Percentiles rank a stretch among this genome's conserved stretches.
Evolutionary conservation across 2,888 invertebrate genomes (phyloP).

Genomic region (Ceriagrion tenellum): DNA sequence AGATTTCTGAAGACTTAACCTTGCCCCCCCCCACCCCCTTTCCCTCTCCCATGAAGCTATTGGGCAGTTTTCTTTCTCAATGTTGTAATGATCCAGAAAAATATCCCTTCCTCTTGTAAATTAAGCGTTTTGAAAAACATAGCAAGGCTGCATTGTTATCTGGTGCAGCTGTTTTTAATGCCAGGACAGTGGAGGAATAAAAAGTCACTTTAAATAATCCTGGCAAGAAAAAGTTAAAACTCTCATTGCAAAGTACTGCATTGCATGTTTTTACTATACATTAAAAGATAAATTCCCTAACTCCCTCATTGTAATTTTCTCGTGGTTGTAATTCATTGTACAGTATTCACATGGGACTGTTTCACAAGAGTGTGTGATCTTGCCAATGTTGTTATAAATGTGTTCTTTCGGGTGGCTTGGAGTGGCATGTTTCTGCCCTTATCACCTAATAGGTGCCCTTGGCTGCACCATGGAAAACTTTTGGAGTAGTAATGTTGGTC

Average conservation of each 20-base stretch:
- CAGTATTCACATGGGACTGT: constrained; percentile 69
- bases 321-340: constrained; percentile 68
- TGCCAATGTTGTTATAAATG: constrained; percentile 68
- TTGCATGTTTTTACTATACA: constrained; percentile 66
- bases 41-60: background rate
- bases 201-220: constrained; percentile 45
- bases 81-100: constrained; percentile 48
- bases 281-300: constrained; percentile 64
- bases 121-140: constrained; percentile 30
- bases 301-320: constrained; percentile 67
- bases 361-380: constrained; percentile 68
- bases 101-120: background rate
- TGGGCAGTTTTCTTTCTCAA: constrained; percentile 64
- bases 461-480: constrained; percentile 57
- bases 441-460: constrained; percentile 51
- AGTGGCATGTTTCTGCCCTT: constrained; percentile 39
- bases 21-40: background rate
- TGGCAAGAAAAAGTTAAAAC: constrained; percentile 41
- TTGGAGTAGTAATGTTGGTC: constrained; percentile 66
- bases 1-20: constrained; percentile 47
- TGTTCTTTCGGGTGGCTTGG: constrained; percentile 56
- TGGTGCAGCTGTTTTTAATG: constrained; percentile 62
- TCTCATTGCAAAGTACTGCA: constrained; percentile 65
- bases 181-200: constrained; percentile 8
- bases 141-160: constrained; percentile 51